Conservation (phyloP, 2,113 vertebrate genomes). For the Ciconia stormi region DNA sequence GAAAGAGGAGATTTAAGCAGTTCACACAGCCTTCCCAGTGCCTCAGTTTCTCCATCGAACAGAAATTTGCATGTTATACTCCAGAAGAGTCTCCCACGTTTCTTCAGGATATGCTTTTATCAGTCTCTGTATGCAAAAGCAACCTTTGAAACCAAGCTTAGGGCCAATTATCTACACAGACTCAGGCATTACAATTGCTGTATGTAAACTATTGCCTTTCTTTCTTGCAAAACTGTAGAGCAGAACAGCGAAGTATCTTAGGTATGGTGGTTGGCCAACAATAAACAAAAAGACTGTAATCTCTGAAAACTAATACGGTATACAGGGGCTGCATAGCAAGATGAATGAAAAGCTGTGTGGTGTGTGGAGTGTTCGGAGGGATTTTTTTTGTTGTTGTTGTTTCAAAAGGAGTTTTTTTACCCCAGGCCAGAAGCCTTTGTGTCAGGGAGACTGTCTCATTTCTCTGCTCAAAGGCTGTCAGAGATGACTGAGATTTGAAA, state of each 20-base stretch:
- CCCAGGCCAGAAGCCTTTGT: slow-evolving; percentile 84
- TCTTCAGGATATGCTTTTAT: neutral
- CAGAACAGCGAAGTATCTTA: slow-evolving; percentile 30
- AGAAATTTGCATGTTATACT: neutral
- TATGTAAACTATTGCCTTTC: slow-evolving; percentile 4
- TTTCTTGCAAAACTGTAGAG: neutral
- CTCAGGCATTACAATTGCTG: neutral
- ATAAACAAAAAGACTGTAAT: slow-evolving; percentile 58
- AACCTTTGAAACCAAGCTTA: neutral
- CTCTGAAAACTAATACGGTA: slow-evolving; percentile 65
- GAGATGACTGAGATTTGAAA: slow-evolving; percentile 85
- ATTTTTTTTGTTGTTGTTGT: slow-evolving; percentile 71
- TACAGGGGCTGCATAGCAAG: slow-evolving; percentile 63
- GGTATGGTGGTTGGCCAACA: slow-evolving; percentile 39
- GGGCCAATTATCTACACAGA: neutral
- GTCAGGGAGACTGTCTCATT: slow-evolving; percentile 83
- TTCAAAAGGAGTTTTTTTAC: slow-evolving; percentile 84
- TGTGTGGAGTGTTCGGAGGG: slow-evolving; percentile 66
- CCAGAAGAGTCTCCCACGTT: neutral
- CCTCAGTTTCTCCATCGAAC: neutral
- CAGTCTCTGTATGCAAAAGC: neutral
- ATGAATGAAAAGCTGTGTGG: slow-evolving; percentile 78
- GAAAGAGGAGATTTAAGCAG: neutral
- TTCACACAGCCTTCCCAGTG: neutral
- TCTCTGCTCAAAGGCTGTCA: slow-evolving; percentile 86